These are phyloP conservation scores for Mythimna loreyi DNA, from an alignment of 2,888 invertebrate genomes.

Conservation along the genomic window DNA sequence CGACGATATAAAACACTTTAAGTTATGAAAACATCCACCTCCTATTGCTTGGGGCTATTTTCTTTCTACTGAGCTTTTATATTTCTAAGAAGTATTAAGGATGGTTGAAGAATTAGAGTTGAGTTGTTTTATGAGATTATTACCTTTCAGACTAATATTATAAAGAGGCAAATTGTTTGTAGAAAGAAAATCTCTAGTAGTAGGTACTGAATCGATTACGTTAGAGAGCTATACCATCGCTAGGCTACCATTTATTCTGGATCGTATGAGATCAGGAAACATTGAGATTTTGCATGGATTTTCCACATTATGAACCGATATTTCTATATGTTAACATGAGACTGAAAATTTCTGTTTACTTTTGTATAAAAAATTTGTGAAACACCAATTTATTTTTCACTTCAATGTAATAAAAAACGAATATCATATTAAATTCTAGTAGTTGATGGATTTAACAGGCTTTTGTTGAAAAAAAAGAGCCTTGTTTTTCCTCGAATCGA, in stretches of 20 bases:
- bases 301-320: neutral
- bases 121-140: slow-evolving; percentile 4
- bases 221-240: neutral
- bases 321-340: neutral
- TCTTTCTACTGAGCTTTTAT: slow-evolving; percentile 26
- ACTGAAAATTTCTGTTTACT: no score
- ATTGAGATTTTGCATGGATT: no score
- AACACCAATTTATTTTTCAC: no score
- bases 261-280: neutral
- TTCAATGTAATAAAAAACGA: no score
- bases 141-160: neutral
- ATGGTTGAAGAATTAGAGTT: slow-evolving; percentile 22
- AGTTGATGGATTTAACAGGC: neutral
- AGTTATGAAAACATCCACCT: slow-evolving; percentile 47
- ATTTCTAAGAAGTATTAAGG: slow-evolving; percentile 18
- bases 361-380: no score
- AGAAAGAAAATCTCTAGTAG: neutral
- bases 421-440: slow-evolving; percentile 22
- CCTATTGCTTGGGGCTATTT: slow-evolving; percentile 33
- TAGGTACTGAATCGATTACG: neutral
- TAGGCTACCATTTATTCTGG: neutral
- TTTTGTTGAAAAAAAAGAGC: slow-evolving; percentile 1
- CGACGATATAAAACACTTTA: slow-evolving; percentile 53
- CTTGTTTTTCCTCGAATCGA: slow-evolving; percentile 18
- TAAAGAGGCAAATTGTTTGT: neutral